These are phyloP conservation scores for Boleophthalmus pectinirostris DNA, from an alignment of 2,113 vertebrate genomes.

Conservation along the genomic window DNA sequence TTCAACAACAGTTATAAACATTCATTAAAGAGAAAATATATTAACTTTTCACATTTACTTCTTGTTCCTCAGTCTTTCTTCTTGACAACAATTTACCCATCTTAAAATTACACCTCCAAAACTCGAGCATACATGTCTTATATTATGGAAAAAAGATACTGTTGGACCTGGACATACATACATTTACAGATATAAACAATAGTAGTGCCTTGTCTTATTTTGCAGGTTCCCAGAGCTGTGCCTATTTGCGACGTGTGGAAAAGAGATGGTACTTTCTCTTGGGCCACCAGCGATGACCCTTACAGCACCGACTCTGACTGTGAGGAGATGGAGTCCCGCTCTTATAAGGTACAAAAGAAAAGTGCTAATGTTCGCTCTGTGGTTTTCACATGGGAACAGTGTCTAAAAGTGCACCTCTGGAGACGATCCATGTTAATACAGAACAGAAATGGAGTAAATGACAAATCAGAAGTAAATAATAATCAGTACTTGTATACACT, in stretches of 20 bases:
- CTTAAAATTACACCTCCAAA: neutral
- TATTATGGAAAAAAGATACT: neutral
- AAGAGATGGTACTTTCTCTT: conserved; percentile 46
- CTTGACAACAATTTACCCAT: neutral
- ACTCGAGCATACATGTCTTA: neutral
- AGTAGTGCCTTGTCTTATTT: neutral
- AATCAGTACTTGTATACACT: too few relatives aligned
- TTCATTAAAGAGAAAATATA: too few relatives aligned
- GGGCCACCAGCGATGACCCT: conserved; percentile 76
- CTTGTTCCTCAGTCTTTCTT: too few relatives aligned
- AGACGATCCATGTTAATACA: conserved; percentile 12
- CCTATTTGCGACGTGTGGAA: conserved; percentile 78
- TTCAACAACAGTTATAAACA: too few relatives aligned
- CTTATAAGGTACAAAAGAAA: conserved; percentile 81
- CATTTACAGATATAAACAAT: neutral
- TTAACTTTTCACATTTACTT: too few relatives aligned
- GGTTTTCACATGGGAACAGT: conserved; percentile 11
- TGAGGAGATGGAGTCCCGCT: conserved; percentile 64
- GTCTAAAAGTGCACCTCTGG: neutral
- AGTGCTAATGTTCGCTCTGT: neutral
- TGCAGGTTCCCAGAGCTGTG: conserved; percentile 54
- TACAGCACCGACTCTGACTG: conserved; percentile 82
- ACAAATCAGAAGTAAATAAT: neutral
- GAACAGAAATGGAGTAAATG: neutral
- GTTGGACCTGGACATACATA: too few relatives aligned